Base-by-base conservation (phyloP, 2,888 invertebrate species). In the Thera britannica region DNA sequence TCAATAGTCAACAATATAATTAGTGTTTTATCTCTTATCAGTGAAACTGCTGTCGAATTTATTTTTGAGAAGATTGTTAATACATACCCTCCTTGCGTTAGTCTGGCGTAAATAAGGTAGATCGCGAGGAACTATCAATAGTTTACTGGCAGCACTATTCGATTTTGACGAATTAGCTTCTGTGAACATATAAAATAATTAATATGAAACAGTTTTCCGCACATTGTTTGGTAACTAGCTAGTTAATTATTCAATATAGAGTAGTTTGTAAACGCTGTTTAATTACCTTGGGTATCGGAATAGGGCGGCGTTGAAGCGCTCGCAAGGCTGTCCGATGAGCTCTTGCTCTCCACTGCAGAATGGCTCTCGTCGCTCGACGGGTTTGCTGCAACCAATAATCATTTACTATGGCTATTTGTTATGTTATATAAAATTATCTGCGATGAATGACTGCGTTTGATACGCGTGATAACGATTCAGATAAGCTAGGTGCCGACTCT, bases 21-120 rank as follows among this genome's bases (percentile, higher is more conserved):
- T 54, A 44, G n/a, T 36, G 35, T 49, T 54, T 68, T 68, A 46
- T 44, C 44, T 44, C 44, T 44, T 44, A 67, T 73, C 69, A 46
- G 51, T n/a, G 41, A 56, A 65, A 57, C 34, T 57, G 57, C 49
- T 36, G 9, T 55, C 3, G 23, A 58, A 49, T 48, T 49, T 49
- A 12, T 12, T 46, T 48, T 34, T 35, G 38, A 56, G 46, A 46
- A 51, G 2, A 49, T 52, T 58, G 58, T 34, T 54, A 68, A 38
- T 71, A 79, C 85, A 84, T 80, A 92, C 93, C 88, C 93, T 90
- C 84, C 93, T 83, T 63, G 93, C 93, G 93, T 93, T 93, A 89
- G 93, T 93, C 85, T 93, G 93, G 80, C 93, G 90, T 85, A 93
- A 84, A 79, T 93, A 93, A 49, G 93, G 93, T 68, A 93, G 90